phyloP scores from a whole-genome alignment of 2,797 vertebrate genomes.

The Coluber constrictor region DNA sequence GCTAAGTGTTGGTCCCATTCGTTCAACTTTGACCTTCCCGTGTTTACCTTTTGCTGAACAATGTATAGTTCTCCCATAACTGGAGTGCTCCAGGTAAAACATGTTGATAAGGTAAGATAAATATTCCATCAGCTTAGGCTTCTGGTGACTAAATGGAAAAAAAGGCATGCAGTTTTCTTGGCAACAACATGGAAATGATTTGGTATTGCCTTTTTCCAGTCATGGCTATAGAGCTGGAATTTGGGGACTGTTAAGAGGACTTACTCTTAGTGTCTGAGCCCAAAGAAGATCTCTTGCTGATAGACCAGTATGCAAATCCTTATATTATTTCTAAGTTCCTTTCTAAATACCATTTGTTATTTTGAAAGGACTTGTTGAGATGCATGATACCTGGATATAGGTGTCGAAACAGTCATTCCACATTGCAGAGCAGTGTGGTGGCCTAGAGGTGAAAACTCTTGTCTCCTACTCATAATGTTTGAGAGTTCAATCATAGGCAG shows the following conservation, averaged over 20 bases:
- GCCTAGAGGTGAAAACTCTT: background rate
- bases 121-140: background rate
- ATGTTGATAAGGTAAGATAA: background rate
- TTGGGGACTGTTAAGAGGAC: background rate
- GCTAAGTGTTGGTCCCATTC: background rate
- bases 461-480: background rate
- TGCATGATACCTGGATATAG: background rate
- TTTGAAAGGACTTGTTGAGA: background rate
- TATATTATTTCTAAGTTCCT: background rate
- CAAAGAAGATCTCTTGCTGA: background rate
- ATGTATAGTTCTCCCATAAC: background rate
- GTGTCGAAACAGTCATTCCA: background rate
- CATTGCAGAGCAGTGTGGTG: background rate
- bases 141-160: background rate
- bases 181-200: background rate
- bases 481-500: background rate
- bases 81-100: background rate
- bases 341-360: background rate
- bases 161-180: background rate
- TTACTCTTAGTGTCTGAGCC: background rate
- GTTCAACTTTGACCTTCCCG: background rate
- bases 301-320: background rate
- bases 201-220: background rate
- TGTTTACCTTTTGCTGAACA: background rate
- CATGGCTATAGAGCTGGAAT: background rate